Percentiles rank a stretch among this genome's conserved stretches.
Conservation (phyloP, 1,140 invertebrate genomes). For the Augochlora pura region DNA sequence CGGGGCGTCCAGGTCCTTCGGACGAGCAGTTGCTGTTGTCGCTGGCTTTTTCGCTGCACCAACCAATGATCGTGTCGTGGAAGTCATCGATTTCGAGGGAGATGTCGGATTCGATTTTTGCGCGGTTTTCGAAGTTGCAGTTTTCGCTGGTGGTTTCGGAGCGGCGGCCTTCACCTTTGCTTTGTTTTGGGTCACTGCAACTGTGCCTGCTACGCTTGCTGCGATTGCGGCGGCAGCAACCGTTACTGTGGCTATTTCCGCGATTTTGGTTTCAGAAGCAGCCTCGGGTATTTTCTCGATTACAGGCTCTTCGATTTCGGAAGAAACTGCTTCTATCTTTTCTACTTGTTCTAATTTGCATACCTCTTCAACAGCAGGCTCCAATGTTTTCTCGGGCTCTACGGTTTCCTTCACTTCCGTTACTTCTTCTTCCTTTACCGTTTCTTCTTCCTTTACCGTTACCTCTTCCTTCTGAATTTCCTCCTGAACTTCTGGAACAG, state of each 20-base stretch:
- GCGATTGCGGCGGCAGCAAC: slow-evolving; percentile 64
- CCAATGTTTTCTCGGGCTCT: slow-evolving; percentile 42
- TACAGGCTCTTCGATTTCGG: not conserved
- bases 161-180: slow-evolving; percentile 48
- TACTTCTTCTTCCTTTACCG: slow-evolving; percentile 8
- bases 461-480: slow-evolving; percentile 20
- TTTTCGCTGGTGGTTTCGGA: slow-evolving; percentile 59
- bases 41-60: slow-evolving; percentile 64
- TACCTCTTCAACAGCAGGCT: not conserved
- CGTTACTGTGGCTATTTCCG: slow-evolving; percentile 56
- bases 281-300: not conserved
- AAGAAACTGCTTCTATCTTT: not conserved
- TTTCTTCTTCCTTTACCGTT: slow-evolving; percentile 49
- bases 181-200: slow-evolving; percentile 57
- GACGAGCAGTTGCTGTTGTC: slow-evolving; percentile 48
- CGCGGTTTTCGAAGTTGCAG: slow-evolving; percentile 55
- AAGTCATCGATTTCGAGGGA: slow-evolving; percentile 66
- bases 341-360: not conserved
- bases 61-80: slow-evolving; percentile 59
- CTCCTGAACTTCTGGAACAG: not conserved
- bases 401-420: slow-evolving; percentile 51
- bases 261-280: not conserved
- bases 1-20: slow-evolving; percentile 43
- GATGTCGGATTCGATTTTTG: slow-evolving; percentile 72
- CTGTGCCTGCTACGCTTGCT: slow-evolving; percentile 54